phyloP scores from a whole-genome alignment of 2,113 vertebrate species.

The Uria lomvia region DNA sequence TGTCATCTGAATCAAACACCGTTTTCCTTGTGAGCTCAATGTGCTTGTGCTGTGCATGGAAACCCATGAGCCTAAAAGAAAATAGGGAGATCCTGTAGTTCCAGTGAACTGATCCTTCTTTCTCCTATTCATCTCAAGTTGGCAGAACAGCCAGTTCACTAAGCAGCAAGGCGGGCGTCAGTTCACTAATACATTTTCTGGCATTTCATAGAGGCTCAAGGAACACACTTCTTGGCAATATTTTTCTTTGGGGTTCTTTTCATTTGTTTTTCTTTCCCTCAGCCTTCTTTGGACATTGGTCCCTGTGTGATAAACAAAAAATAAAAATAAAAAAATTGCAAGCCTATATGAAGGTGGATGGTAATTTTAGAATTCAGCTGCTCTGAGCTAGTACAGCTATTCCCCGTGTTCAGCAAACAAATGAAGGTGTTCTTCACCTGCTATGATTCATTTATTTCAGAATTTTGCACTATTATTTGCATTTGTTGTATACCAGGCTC shows the following conservation, averaged over 20 bases:
- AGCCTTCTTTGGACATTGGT: background rate
- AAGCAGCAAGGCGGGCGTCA: background rate
- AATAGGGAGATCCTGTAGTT: background rate
- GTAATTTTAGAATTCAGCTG: background rate
- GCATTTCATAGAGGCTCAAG: background rate
- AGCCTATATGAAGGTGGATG: background rate
- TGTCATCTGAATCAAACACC: background rate
- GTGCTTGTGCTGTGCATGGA: background rate
- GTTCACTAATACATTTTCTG: background rate
- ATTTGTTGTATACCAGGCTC: background rate
- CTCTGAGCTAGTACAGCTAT: background rate
- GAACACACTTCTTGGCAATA: background rate
- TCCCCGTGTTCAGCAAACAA: background rate
- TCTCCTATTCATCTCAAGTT: background rate
- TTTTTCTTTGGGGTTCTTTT: background rate
- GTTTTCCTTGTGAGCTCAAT: background rate
- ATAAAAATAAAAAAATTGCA: background rate
- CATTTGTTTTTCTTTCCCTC: background rate
- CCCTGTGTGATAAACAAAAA: background rate
- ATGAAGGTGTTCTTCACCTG: background rate
- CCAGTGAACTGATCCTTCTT: background rate
- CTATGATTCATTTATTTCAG: background rate
- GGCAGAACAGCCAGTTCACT: conserved; percentile 42
- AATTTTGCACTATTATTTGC: background rate
- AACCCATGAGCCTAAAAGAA: background rate